Base-by-base conservation (phyloP, 1,140 invertebrate genomes). In the Proctacanthus coquilletti region DNA sequence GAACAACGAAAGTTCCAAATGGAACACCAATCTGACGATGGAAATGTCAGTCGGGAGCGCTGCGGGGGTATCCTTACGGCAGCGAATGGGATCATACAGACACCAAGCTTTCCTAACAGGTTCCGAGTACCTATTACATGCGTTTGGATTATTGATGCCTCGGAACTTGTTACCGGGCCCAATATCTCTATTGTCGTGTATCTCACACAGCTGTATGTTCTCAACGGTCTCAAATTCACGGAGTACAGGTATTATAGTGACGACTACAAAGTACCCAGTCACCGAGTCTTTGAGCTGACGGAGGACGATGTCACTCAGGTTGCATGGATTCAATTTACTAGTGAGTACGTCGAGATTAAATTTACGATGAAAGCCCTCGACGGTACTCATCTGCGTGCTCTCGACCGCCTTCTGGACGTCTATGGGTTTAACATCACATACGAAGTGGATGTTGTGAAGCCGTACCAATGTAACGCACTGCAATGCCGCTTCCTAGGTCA, bases 391-490 rank as follows among this genome's bases (percentile, higher is more conserved):
- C 62, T 92, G 25, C 64, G 88, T 2, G 84, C 84, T 0, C 59
- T 86, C 27, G 74, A 85, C 45, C 72, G 78, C 35, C 64, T 92
- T 8, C 64, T 89, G 15, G 76, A 87, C 43, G 84, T 88, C 3
- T 89, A 80, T 52, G 88, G 87, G 5, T 91, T 94, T 64, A 94
- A 94, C 58, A 77, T 92, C 43, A 92, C 86, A 4, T 92, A 89
- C 54, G 83, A 87, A 51, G 76, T 91, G 42, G 53, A 63, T 41
- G 51, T 64, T 9, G 63, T 68, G 14, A 69, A 71, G 44, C 44
- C 63, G 2, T 62, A 72, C 21, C 71, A 75, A 5, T 92, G 86
- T 53, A 83, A 75, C 27, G 74, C 82, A 13, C 69, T 74, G 33
- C 70, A 75, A 34, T 92, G 87, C 53, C 81, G 84, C 0, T 83